Percentiles rank a stretch among this genome's conserved stretches.
Evolutionary conservation across 2,797 vertebrate species (phyloP).

Genomic region (Pampus argenteus): DNA sequence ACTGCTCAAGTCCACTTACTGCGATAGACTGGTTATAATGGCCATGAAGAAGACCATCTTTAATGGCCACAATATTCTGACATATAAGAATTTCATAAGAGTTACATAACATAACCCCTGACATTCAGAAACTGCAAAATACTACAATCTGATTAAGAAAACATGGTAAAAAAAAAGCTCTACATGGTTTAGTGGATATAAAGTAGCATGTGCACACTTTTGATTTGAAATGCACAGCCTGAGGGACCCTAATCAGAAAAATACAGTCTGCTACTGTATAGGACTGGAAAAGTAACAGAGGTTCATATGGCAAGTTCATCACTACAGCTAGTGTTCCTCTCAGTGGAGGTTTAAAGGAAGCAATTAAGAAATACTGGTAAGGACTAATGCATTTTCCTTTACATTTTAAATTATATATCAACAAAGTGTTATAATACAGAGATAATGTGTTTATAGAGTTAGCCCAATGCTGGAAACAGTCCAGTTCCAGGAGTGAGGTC

Average conservation of each 20-base stretch:
- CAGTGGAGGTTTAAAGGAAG: conserved; percentile 40
- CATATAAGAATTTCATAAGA: conserved; percentile 28
- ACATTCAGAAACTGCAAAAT: conserved; percentile 44
- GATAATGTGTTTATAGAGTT: conserved; percentile 65
- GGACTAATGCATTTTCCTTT: conserved; percentile 63
- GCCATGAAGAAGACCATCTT: conserved; percentile 14
- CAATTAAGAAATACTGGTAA: conserved; percentile 55
- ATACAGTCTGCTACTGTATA: conserved; percentile 40
- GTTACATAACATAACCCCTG: conserved; percentile 26
- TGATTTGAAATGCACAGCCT: conserved; percentile 51
- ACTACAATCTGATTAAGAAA: conserved; percentile 55
- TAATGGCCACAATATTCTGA: conserved; percentile 25
- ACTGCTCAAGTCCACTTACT: background rate
- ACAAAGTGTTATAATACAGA: conserved; percentile 77
- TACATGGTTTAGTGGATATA: conserved; percentile 58
- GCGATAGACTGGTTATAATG: conserved; percentile 3
- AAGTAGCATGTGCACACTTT: conserved; percentile 57
- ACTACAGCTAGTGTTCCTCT: conserved; percentile 36
- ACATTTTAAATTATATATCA: conserved; percentile 76
- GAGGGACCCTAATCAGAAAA: conserved; percentile 42
- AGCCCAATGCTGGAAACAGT: conserved; percentile 55
- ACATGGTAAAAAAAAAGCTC: conserved; percentile 56
- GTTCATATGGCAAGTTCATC: conserved; percentile 30
- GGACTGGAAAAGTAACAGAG: conserved; percentile 49
- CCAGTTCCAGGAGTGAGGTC: conserved; percentile 29